These are phyloP conservation scores for Gastracanthus pulcherrimus DNA, from an alignment of 2,888 invertebrate species.

Conservation along the genomic window DNA sequence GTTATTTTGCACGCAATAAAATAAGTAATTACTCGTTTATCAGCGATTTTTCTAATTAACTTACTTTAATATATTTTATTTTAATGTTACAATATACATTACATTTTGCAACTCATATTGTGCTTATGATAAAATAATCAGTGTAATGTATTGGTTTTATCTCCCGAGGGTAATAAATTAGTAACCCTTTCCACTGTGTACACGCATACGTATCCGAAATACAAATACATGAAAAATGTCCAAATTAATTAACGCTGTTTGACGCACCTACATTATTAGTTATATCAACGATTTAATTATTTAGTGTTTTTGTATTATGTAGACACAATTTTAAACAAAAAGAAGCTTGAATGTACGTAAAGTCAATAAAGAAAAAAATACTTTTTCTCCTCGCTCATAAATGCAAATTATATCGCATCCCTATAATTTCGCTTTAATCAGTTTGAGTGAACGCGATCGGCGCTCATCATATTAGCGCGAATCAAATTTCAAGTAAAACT, in stretches of 20 bases:
- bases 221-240: neutral
- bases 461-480: neutral
- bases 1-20: neutral
- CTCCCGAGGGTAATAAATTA: neutral
- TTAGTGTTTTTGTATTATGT: neutral
- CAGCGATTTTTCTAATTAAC: neutral
- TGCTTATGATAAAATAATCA: neutral
- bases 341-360: neutral
- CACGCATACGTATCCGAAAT: neutral
- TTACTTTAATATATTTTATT: too few species aligned
- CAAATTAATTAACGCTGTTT: neutral
- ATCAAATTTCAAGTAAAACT: constrained; percentile 26
- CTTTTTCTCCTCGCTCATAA: neutral
- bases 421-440: neutral
- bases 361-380: neutral
- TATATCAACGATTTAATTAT: neutral
- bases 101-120: neutral
- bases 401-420: neutral
- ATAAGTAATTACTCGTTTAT: neutral
- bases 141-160: neutral
- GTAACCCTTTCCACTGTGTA: too few species aligned
- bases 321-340: neutral
- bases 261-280: neutral
- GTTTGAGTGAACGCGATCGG: neutral
- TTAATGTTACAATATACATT: too few species aligned